These are phyloP conservation scores for Phoxinus dragarum DNA, from an alignment of 2,797 vertebrate species.

Conservation along the genomic window DNA sequence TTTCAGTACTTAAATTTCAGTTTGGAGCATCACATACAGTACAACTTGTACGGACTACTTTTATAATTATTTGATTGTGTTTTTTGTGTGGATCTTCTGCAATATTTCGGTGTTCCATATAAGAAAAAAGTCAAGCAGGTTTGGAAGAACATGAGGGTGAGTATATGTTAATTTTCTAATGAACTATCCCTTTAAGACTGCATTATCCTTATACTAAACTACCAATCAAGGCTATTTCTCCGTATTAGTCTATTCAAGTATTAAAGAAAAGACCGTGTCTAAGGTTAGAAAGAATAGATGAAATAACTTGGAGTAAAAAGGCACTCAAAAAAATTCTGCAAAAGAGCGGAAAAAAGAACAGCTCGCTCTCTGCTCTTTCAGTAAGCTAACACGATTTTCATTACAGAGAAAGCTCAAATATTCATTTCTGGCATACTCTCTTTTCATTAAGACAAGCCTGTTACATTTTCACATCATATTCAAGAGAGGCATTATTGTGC, in stretches of 20 bases:
- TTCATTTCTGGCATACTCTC: constrained; percentile 78
- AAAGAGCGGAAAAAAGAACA: constrained; percentile 66
- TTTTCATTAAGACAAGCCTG: constrained; percentile 82
- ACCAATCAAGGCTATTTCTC: constrained; percentile 29
- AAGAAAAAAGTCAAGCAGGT: not conserved
- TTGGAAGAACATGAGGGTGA: not conserved
- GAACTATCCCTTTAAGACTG: not conserved
- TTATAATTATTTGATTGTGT: too few relatives aligned
- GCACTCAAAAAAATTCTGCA: constrained; percentile 75
- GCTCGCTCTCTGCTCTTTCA: constrained; percentile 69
- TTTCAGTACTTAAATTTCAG: not conserved
- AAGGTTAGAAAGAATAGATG: constrained; percentile 68
- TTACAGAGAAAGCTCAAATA: constrained; percentile 75
- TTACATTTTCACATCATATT: constrained; percentile 77
- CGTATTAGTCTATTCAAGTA: constrained; percentile 44
- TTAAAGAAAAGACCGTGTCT: constrained; percentile 65
- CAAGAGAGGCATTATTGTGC: constrained; percentile 86
- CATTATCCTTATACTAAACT: constrained; percentile 31
- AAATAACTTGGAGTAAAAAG: constrained; percentile 74
- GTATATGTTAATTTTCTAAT: not conserved
- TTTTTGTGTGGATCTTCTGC: not conserved
- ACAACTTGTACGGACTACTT: not conserved
- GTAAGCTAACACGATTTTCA: constrained; percentile 74
- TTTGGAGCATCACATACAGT: not conserved
- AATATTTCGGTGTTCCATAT: not conserved